A percentile compares a stretch with the other conserved stretches of the same genome.
These are phyloP conservation scores for Dione vanillae DNA, from an alignment of 2,888 invertebrate species.

Conservation along the genomic window DNA sequence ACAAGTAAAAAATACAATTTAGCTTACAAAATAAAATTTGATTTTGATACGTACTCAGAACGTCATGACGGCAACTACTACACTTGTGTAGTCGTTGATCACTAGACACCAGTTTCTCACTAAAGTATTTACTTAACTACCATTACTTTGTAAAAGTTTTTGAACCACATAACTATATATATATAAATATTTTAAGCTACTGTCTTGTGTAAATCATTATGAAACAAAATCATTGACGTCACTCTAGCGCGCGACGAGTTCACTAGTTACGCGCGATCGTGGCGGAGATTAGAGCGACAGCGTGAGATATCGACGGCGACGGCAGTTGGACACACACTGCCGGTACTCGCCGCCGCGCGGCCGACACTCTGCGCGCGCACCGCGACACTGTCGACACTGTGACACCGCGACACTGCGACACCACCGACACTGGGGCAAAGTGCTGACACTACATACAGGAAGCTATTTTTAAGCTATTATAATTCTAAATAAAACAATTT, in stretches of 20 bases:
- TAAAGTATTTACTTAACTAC: background rate
- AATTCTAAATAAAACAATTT: no score
- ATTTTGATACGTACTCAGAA: constrained; percentile 7
- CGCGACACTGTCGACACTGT: background rate
- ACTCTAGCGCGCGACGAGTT: background rate
- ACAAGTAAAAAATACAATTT: no score
- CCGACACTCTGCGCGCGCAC: constrained; percentile 29
- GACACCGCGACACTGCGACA: background rate
- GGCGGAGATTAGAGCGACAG: background rate
- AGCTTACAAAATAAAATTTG: background rate
- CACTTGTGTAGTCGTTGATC: background rate
- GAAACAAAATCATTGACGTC: background rate
- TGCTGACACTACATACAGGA: background rate
- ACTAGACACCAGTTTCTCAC: background rate
- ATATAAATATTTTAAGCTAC: background rate
- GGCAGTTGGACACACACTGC: constrained; percentile 12
- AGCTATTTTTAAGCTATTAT: no score
- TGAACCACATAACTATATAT: background rate
- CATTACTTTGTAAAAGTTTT: background rate
- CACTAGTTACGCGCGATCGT: background rate
- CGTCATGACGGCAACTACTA: background rate
- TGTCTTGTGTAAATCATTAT: background rate
- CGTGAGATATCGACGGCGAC: constrained; percentile 1
- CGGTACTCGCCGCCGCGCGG: background rate
- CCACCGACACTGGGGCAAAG: background rate